Base-by-base conservation (phyloP, 1,140 invertebrate genomes). In the Pogonus chalceus region DNA sequence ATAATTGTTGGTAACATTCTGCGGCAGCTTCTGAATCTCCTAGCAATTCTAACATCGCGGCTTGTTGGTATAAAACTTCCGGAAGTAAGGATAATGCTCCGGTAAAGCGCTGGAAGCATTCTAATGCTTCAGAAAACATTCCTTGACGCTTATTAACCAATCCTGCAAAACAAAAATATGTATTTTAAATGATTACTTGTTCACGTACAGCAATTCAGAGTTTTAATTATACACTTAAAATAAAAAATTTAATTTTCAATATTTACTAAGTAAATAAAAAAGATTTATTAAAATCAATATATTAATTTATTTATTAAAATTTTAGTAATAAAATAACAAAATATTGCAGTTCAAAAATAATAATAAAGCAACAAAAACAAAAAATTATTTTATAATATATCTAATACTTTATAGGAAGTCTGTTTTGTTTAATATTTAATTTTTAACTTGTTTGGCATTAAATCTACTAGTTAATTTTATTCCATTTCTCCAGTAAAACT, bases 21-120 rank as follows among this genome's bases (percentile, higher is more conserved):
- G 81, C 68, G 0, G 90, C 88, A 57, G 91, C 88, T 54, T 91
- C 87, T 2, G 74, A 71, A 61, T 91, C 86, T 20, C 79, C 83
- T 53, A 83, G 69, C 48, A 80, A 68, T 66, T 95, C 89, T 71
- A 90, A 85, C 55, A 93, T 72, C 62, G 85, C 77, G 24, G 87
- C 92, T 54, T 94, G 79, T 72, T 95, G 90, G 71, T 85, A 94
- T 46, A 91, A 78, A 2, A 93, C 89, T 68, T 91, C 82, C 9
- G 89, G 85, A 35, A 96, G 74, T 20, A 70, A 53, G 4, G 71
- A 64, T 53, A 75, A 58, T 2, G 72, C 66, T 20, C 74, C 72
- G 18, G 72, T 69, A 18, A 76, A 65, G 70, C 94, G 89, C 70
- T 85, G 84, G 65, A 93, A 94, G 61, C 81, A 87, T 59, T 85